Evolutionary conservation across 2,113 vertebrate species (phyloP).

Genomic region (Phodopus roborovskii): DNA sequence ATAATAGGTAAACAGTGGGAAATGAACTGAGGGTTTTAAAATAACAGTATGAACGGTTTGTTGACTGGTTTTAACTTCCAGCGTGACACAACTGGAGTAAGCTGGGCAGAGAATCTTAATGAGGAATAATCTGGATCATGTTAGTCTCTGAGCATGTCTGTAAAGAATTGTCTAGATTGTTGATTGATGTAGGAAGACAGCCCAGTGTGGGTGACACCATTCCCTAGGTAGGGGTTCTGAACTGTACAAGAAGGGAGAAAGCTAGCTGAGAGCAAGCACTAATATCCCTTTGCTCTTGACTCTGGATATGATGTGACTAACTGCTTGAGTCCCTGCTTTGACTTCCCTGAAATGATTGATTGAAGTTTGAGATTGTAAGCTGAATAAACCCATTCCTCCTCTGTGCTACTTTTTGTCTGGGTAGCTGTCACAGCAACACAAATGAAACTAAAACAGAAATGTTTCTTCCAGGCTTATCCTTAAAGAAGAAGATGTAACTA

Average conservation of each 20-base stretch:
- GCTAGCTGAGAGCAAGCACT: neutral
- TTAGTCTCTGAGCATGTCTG: neutral
- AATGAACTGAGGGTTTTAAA: slow-evolving; percentile 8
- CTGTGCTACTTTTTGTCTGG: neutral
- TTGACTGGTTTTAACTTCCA: neutral
- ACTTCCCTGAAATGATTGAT: neutral
- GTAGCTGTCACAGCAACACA: neutral
- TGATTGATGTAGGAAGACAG: neutral
- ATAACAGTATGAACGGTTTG: neutral
- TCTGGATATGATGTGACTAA: neutral
- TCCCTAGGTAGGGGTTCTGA: neutral
- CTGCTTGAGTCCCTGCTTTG: neutral
- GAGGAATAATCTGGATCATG: neutral
- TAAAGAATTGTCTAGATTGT: neutral
- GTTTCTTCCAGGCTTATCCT: neutral
- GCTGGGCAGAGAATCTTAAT: neutral
- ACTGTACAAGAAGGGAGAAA: neutral
- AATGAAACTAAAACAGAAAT: neutral
- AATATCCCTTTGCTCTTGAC: neutral
- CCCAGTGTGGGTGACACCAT: neutral
- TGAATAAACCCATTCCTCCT: neutral
- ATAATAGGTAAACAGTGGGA: neutral
- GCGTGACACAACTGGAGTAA: neutral
- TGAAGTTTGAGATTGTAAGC: neutral
- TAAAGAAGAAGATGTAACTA: neutral